Evolutionary conservation across 2,113 vertebrate genomes (phyloP), one percentile per base, ranked within the genome.

Genomic region (Oriolus oriolus): DNA sequence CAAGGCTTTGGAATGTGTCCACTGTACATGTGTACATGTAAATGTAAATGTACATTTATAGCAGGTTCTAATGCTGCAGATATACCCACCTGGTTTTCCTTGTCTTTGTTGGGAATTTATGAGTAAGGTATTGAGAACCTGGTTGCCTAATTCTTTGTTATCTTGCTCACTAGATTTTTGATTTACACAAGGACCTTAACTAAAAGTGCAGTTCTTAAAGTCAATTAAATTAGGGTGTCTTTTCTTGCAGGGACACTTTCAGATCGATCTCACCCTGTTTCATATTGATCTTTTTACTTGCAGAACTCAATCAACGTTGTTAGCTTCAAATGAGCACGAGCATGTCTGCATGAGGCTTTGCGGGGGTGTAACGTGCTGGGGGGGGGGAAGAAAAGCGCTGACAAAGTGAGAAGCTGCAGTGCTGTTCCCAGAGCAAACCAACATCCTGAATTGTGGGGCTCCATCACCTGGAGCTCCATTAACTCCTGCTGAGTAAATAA

Each of bases 401-500:
- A 50, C 52, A 73, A 56, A 86, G 26, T 33, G 68, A 86, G 79
- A 88, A 74, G 79, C 54, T 83, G 28, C n/a, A 45, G 42, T 16
- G 45, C 16, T 86, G 18, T 9, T 88, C 31, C 47, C 35, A 49
- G 50, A 74, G 88, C 50, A 85, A 77, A 80, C 3, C 16, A n/a
- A 18, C 1, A 24, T 85, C 66, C 70, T 64, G n/a, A 60, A 69
- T 69, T 54, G 22, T 54, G 65, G 24, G 53, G 8, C 31, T 87
- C 28, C 44, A 19, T 73, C 63, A 88, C 57, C 87, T 54, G 15
- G 42, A 79, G 24, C 41, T 93, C 53, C 47, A 89, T 78, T 89
- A 78, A 83, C 49, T 93, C 45, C 75, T 85, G 37, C 66, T 86
- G 88, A 69, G 63, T 90, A 94, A 95, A 95, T 76, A 94, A 76